These are phyloP conservation scores for Aphelenchoides besseyi DNA, from an alignment of 1,140 invertebrate species.

Conservation along the genomic window DNA sequence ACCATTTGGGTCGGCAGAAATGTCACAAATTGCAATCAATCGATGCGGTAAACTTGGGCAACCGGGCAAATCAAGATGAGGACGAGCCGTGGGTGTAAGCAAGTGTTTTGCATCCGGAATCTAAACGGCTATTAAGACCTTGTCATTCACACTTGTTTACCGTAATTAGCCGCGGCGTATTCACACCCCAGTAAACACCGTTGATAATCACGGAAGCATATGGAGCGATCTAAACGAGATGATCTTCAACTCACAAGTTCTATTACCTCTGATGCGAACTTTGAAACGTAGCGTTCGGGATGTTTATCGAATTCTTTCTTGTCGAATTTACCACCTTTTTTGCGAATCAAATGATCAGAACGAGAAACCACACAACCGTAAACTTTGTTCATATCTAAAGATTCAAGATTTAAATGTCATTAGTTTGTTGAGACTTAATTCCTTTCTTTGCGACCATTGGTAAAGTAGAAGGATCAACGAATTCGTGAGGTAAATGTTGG, in stretches of 20 bases:
- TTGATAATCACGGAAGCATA: conserved; percentile 94
- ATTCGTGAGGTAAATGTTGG: conserved; percentile 91
- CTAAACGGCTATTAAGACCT: no score
- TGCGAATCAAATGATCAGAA: conserved; percentile 83
- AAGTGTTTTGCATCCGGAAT: conserved; percentile 94
- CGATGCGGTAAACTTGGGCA: conserved; percentile 76
- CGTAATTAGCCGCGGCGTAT: conserved; percentile 87
- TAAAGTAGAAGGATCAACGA: conserved; percentile 73
- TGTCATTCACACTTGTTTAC: no score
- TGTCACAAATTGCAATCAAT: conserved; percentile 81
- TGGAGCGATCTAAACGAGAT: conserved; percentile 85
- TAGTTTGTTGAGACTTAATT: conserved; percentile 69
- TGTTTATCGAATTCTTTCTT: conserved; percentile 82
- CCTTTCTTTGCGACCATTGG: background rate
- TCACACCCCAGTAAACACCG: conserved; percentile 96
- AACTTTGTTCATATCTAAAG: conserved; percentile 71
- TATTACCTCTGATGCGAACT: conserved; percentile 81
- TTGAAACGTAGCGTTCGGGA: conserved; percentile 88
- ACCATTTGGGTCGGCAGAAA: conserved; percentile 93
- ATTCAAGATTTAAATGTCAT: conserved; percentile 69
- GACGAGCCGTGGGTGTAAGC: conserved; percentile 64
- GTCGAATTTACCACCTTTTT: conserved; percentile 77
- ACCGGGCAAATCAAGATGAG: conserved; percentile 75
- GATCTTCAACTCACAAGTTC: no score
- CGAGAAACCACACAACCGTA: conserved; percentile 86